Evolutionary conservation across 1,140 invertebrate species (phyloP), one percentile per base, ranked within the genome.

Genomic region (Drosophila serrata): DNA sequence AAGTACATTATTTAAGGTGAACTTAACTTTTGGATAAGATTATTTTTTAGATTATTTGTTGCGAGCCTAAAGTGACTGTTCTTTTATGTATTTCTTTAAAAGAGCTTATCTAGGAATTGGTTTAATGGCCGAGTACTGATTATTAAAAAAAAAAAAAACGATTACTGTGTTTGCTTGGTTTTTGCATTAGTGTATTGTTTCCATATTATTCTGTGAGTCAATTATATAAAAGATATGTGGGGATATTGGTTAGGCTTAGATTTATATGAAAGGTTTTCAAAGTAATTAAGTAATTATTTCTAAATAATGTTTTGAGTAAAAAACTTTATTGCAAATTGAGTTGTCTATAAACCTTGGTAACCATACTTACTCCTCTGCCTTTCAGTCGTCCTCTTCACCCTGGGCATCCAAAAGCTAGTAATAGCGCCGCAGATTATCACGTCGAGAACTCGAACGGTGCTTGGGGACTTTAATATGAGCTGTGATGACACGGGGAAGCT

Each of bases 391-490:
- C 94, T 99, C 59, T 98, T 99, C 85, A 94, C 98, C 64, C 94
- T 96, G 93, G 98, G 99, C 53, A 97, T 99, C 46, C 98, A 99
- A 92, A 97, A 98, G 93, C 95, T 97, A 92, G 98, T 99, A 0
- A 98, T 99, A 65, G 98, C 98, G 15, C 98, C 98, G 12, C 98
- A 97, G 81, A 99, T 99, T 90, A 98, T 99, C 77, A 98, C 98
- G 4, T 96, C 97, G 3, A 94, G 98, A 72, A 98, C 98, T 29
- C 94, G 98, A 45, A 95, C 95, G 42, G 98, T 99, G 1, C 94
- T 99, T 29, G 95, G 95, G 37, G 98, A 99, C 93, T 99, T 99
- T 92, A 99, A 99, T 92, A 99, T 99, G 98, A 99, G 97, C 48
- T 99, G 98, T 94, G 98, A 99, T 93, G 98, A 99, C 91, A 98